Evolutionary conservation across 1,140 invertebrate genomes (phyloP), one percentile per base, ranked within the genome.

Genomic region (Drosophila arizonae): DNA sequence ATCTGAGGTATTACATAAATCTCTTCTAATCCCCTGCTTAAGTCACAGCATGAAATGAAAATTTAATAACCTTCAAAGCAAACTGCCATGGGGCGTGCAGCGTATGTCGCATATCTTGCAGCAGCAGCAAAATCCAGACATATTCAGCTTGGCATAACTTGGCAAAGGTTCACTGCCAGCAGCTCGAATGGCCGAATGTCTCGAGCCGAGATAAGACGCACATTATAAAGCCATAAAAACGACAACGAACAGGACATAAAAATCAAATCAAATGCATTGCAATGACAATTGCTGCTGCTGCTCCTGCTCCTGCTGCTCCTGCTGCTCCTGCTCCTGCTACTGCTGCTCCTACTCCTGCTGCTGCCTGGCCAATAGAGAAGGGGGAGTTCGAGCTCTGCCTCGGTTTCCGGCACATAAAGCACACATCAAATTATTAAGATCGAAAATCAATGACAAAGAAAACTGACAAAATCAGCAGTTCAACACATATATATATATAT

Each of bases 391-490:
- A 57, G 30, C 63, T 64, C 62, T 64, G 54, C 58, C 33, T 24
- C 55, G 39, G 51, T 64, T 86, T 86, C 81, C 82, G 76, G 67
- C 52, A 79, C 81, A 86, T 87, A 86, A 86, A 86, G 76, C 81
- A 81, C 81, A 78, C 76, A 81, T 76, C 78, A 71, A 81, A 86
- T 86, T 87, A 87, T 87, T 81, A 86, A 79, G 82, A 86, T 87
- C 82, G 82, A 78, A 81, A 86, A 81, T 86, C 81, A 87, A 86
- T 86, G 81, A 72, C 75, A 78, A 81, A 86, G 81, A 86, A 86
- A 86, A 86, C 82, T 73, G 82, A 87, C 82, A 81, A 79, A 78
- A 86, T 86, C 81, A 87, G 81, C 81, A 87, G 36, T 50, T 69
- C 46, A 48, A 63, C 4, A 36, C 36, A 33, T 33, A 33, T 10